Percentiles rank a stretch among this genome's conserved stretches.
These are phyloP conservation scores for Dromius quadrimaculatus DNA, from an alignment of 2,888 invertebrate genomes.

Conservation along the genomic window DNA sequence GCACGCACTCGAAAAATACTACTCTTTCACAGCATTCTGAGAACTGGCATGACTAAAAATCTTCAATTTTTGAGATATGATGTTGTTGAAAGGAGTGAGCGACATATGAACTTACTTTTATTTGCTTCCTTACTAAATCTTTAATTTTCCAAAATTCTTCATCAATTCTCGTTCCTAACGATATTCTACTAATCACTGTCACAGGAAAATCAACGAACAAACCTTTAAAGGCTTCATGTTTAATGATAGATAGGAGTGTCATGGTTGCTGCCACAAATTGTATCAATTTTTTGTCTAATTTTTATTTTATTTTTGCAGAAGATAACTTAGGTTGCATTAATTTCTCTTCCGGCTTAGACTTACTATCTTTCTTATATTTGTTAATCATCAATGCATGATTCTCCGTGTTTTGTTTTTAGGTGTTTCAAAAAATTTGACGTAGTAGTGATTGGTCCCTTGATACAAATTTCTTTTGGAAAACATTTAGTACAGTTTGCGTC, in stretches of 20 bases:
- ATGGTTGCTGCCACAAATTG: background rate
- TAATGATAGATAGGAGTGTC: background rate
- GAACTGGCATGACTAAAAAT: too few relatives aligned
- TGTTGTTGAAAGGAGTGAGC: too few relatives aligned
- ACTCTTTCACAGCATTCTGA: too few relatives aligned
- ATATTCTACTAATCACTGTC: background rate
- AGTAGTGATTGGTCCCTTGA: constrained; percentile 1
- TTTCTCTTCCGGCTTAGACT: background rate
- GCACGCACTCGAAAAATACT: too few relatives aligned
- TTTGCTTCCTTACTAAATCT: too few relatives aligned
- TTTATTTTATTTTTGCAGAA: background rate
- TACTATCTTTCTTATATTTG: background rate
- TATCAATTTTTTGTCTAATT: background rate
- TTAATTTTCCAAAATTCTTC: too few relatives aligned
- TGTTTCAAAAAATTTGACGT: constrained; percentile 20
- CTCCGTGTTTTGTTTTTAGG: constrained; percentile 2
- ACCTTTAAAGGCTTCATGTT: background rate
- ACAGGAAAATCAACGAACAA: background rate
- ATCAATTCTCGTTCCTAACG: constrained; percentile 3
- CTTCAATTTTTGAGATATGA: too few relatives aligned
- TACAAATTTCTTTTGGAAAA: background rate
- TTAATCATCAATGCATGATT: background rate
- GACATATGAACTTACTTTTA: too few relatives aligned
- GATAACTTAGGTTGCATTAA: background rate
- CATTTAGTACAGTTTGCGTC: background rate